Percentiles rank a stretch among this genome's conserved stretches.
Evolutionary conservation across 2,113 vertebrate species (phyloP).

Genomic region (Ameiurus melas): DNA sequence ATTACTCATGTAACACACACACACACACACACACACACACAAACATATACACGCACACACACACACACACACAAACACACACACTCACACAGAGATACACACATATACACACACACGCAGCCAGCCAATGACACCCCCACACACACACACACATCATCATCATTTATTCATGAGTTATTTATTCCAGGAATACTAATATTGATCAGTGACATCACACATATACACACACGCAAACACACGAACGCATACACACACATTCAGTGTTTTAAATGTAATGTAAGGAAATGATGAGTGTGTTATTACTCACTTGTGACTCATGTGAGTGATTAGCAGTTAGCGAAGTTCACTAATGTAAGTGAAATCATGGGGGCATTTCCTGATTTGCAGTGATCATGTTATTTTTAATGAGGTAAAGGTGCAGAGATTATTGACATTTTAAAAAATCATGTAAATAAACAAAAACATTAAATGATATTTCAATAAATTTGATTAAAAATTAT

Average conservation of each 20-base stretch:
- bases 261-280: not conserved
- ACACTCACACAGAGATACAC: too few relatives aligned
- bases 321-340: not conserved
- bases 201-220: constrained; percentile 38
- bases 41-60: too few relatives aligned
- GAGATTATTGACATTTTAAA: not conserved
- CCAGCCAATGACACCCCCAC: too few relatives aligned
- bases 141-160: too few relatives aligned
- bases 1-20: not conserved
- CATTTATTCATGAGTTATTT: not conserved
- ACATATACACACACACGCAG: too few relatives aligned
- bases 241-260: not conserved
- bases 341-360: not conserved
- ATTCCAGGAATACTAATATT: constrained; percentile 21
- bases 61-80: too few relatives aligned
- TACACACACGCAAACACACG: too few relatives aligned
- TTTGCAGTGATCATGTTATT: not conserved
- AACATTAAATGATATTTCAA: not conserved
- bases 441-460: not conserved
- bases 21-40: not conserved
- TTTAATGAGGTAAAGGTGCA: not conserved
- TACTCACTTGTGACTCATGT: not conserved
- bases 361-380: not conserved
- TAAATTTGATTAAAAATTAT: not conserved
- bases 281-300: not conserved